Base-by-base conservation (phyloP, 53 echinoderm and acorn worm species). In the Crossaster papposus region DNA sequence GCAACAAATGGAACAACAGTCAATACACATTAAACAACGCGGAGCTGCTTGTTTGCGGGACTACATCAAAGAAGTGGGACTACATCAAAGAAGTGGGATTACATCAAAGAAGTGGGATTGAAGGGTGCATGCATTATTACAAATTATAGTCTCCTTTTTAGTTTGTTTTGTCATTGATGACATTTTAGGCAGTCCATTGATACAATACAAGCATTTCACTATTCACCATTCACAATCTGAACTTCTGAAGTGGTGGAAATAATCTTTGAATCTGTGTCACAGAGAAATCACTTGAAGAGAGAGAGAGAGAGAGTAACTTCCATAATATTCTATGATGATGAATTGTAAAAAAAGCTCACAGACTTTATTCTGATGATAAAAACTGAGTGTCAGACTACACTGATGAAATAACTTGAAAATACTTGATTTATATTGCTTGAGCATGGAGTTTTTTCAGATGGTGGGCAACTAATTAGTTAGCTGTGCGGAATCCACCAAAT, bases 1-100 rank as follows among this genome's bases (percentile, higher is more conserved):
- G 58, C 58, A 58, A 58, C 68, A 68, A 68, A 11, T 68, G 68
- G 68, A 68, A 68, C 70, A 70, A 70, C 74, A 73, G 33, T 73
- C 35, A 34, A 73, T 34, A n/a, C n/a, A n/a, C n/a, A n/a, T n/a
- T n/a, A 35, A 17, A 73, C 13, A 33, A 73, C 33, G 17, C 14
- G 12, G 30, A 32, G 17, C 17, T 2, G 14, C 30, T 73, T 58
- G 15, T n/a, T 32, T 34, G 34, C 30, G 74, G 28, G 44, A 44
- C 35, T 73, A 14, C 35, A 34, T 73, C 74, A 73, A 73, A 44
- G 32, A 73, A 34, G 74, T 36, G 13, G 35, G 74, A 44, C 35
- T 73, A 14, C 35, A 34, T 73, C 74, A 73, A 73, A 44, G 32
- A 73, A 34, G 34, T 32, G 74, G 28, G 44, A 44, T 17, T 73